Evolutionary conservation across 2,888 invertebrate species (phyloP), one percentile per base, ranked within the genome.

Genomic region (Conistra vaccinii): DNA sequence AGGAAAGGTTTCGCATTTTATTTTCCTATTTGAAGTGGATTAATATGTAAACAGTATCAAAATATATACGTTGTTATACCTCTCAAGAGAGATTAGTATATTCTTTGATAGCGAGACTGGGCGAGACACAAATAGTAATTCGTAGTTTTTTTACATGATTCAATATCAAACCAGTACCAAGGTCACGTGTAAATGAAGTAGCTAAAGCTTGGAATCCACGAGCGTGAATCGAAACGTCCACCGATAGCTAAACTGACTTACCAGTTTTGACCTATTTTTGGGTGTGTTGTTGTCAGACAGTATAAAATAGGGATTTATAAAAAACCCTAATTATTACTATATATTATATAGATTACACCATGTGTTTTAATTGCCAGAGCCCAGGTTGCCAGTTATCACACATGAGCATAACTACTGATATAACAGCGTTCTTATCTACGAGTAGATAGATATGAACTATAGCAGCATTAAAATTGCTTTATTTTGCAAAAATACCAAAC

Each of bases 91-190:
- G 20, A 48, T 20, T 48, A 48, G 48, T 20, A 2, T 48, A 48
- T 48, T 20, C 20, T 20, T 48, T 48, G 20, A 17, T 48, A 48
- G 5, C 6, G 17, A 48, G 48, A 48, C 7, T 20, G 17, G 20
- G 5, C 6, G 17, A 48, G 48, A 48, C 7, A 48, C 48, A 23
- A 7, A 48, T 48, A 48, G 48, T 2, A 53, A 61, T n/a, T 53
- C 17, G 17, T 72, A 6, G 4, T 53, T 73, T 76, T 75, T 74
- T 63, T 20, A 39, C 48, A 45, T n/a, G 32, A 53, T 83, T 78
- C 29, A 69, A 68, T 78, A 51, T 78, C 68, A 78, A 69, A 10
- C 9, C 2, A 32, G 20, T n/a, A n/a, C n/a, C n/a, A 6, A 5
- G 23, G 53, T n/a, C 51, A 68, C 51, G 12, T 35, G 51, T 60